Evolutionary conservation across 2,797 vertebrate species (phyloP).

Genomic region (Gymnocypris eckloni): DNA sequence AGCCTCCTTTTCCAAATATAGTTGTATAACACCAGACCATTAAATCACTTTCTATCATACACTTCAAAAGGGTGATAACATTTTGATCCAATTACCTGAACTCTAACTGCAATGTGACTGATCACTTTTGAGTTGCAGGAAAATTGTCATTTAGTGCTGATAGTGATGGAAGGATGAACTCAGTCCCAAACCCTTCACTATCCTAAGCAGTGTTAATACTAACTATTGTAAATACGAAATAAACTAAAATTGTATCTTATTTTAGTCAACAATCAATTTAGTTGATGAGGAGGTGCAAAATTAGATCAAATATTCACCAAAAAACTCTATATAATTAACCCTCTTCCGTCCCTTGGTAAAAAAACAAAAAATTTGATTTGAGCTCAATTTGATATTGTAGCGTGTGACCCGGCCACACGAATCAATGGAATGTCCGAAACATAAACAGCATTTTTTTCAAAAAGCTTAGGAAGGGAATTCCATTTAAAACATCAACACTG

Average conservation of each 20-base stretch:
- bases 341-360: too few species aligned
- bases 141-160: not conserved
- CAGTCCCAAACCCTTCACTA: not conserved
- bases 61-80: not conserved
- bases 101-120: not conserved
- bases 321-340: too few species aligned
- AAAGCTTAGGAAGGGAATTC: not conserved
- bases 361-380: too few species aligned
- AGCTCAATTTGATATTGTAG: too few species aligned
- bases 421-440: too few species aligned
- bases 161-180: not conserved
- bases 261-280: not conserved
- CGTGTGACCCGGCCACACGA: too few species aligned
- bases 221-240: too few species aligned
- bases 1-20: constrained; percentile 2
- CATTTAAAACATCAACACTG: not conserved
- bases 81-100: not conserved
- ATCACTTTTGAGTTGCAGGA: not conserved
- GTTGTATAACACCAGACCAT: constrained; percentile 7
- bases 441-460: too few species aligned
- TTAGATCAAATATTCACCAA: too few species aligned
- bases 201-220: not conserved
- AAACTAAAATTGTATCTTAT: too few species aligned
- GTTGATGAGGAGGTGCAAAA: not conserved
- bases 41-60: not conserved